Base-by-base conservation (phyloP, 2,113 vertebrate genomes). In the Bagarius yarrelli region DNA sequence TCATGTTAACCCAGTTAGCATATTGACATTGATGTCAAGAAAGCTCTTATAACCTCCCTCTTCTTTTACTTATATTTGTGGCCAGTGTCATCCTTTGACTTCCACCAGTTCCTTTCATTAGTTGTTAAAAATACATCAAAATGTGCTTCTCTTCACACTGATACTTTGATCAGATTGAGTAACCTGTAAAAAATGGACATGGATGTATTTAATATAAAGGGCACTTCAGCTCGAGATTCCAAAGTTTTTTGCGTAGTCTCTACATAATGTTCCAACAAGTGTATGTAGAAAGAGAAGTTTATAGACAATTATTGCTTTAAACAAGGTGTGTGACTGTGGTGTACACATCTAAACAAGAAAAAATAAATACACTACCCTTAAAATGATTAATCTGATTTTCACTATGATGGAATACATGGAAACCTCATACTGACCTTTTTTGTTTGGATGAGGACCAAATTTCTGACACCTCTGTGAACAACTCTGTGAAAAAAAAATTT, bases 101-200 rank as follows among this genome's bases (percentile, higher is more conserved):
- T 40, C 27, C 8, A 56, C n/a, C 23, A 59, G 66, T 50, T 69
- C 34, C 12, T 59, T 50, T 21, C 30, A 59, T 59, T 47, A 69
- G 23, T 71, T 70, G 67, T 79, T 44, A 70, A 57, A 56, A 44
- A 69, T 56, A 69, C 53, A 70, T 79, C 12, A 80, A 80, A 80
- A 50, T 67, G 36, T 27, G 23, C n/a, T 70, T 25, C 5, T 11
- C 34, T 34, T 78, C 47, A 52, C 19, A 64, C 25, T 34, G 4
- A 30, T 30, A 57, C 34, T 6, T 79, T 59, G 36, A 57, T 79
- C 25, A 19, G 50, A 1, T 67, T 40, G 63, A 67, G 30, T 21
- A 66, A 56, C 23, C 16, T 25, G 50, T 66, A 50, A 67, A 67
- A n/a, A 61, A 19, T 52, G 47, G 27, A 69, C n/a, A 40, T 79